Base-by-base conservation (phyloP, 2,113 vertebrate species). In the Stomatorhinus ivindoensis region DNA sequence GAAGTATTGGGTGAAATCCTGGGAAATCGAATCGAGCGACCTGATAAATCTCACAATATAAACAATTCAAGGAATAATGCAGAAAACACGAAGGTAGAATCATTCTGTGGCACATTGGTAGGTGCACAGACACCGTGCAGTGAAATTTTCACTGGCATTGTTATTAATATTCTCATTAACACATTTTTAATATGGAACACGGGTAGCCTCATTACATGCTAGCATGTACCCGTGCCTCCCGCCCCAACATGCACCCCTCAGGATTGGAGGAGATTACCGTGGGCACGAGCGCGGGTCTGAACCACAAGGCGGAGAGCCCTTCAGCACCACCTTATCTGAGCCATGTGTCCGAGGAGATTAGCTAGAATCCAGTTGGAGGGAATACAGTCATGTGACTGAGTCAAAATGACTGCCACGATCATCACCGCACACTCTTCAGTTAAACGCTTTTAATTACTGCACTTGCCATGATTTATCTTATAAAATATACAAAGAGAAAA, bases 281-380 rank as follows among this genome's bases (percentile, higher is more conserved):
- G 84, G 44, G 39, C 61, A n/a, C 53, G 53, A 19, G 86, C 44
- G 11, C 15, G 27, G 83, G 69, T 65, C 90, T 92, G 91, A 90
- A 85, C 89, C 94, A 93, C 93, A 91, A 87, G 89, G 91, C 90
- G 90, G 93, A 86, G 94, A 93, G 91, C 92, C 93, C 93, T 91
- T 93, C 91, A 92, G 91, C 91, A 90, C 90, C 92, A 31, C 87
- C 90, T 90, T 91, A 95, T 93, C 91, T 92, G 92, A 93, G 92
- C 89, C 88, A 91, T 92, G 94, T 91, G 91, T 95, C 94, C 94
- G 91, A 95, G 94, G 93, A 93, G 94, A 95, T 94, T 94, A 95
- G 93, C 93, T 90, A 91, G 50, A 84, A 73, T 50, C 35, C 35
- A 42, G 73, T 19, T 80, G 35, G 73, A 53, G 46, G 39, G 82